Conservation (phyloP, 2,888 invertebrate species). For the Leptarthrus brevirostris region DNA sequence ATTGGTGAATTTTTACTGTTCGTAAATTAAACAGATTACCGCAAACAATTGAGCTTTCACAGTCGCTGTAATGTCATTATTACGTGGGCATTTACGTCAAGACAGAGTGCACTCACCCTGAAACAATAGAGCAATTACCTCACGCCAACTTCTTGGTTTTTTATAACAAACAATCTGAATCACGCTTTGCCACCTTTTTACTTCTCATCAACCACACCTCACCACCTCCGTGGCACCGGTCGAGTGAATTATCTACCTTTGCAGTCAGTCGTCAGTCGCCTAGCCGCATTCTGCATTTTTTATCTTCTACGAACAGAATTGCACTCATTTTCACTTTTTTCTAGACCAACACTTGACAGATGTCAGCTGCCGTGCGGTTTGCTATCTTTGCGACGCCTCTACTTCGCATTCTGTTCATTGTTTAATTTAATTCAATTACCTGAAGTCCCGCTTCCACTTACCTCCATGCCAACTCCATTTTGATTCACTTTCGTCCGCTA, state of each 20-base stretch:
- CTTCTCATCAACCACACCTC: neutral
- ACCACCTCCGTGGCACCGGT: neutral
- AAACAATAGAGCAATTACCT: conserved; percentile 35
- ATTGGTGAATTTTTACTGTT: too few species aligned
- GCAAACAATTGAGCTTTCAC: neutral
- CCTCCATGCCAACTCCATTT: neutral
- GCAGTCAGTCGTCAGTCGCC: neutral
- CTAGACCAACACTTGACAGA: neutral
- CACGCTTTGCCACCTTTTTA: conserved; percentile 4
- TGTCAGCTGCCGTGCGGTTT: conserved; percentile 24
- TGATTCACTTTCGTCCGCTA: conserved; percentile 1
- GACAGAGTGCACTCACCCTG: conserved; percentile 40
- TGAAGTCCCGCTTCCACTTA: neutral
- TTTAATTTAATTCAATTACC: conserved; percentile 33
- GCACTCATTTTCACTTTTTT: conserved; percentile 32
- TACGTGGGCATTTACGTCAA: neutral
- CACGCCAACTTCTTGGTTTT: neutral
- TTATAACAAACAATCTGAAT: neutral
- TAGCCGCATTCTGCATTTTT: conserved; percentile 2
- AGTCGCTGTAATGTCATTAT: conserved; percentile 12
- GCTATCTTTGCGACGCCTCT: neutral
- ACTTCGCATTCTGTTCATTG: conserved; percentile 18
- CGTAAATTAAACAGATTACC: too few species aligned
- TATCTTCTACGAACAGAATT: neutral
- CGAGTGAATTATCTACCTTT: conserved; percentile 4